Base-by-base conservation (phyloP, 2,888 invertebrate species). In the Amphipoea lucens region DNA sequence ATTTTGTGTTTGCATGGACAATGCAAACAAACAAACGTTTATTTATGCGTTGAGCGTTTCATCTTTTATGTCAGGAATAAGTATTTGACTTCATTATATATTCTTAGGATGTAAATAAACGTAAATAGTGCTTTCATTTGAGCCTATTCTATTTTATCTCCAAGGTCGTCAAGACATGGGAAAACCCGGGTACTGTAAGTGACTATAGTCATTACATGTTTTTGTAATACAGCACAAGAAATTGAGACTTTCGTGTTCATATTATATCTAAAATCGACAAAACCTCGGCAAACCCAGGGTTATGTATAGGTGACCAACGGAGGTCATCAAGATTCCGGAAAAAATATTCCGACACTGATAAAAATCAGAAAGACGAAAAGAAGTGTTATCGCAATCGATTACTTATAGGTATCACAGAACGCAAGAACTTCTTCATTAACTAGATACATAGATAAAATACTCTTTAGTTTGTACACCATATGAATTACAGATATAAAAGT, bases 31-130 rank as follows among this genome's bases (percentile, higher is more conserved):
- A 76, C 48, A 48, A 20, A 62, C n/a, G 20, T 51, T 72, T 54
- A 7, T 71, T 68, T 57, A 29, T 73, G 17, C 14, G 54, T 40
- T 51, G 0, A 12, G 12, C 23, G 45, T 82, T 74, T 81, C 62
- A 81, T 70, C n/a, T 79, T 69, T 73, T 69, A 85, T 60, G 45
- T 2, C 57, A 20, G 14, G 11, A 57, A 65, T 83, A 60, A 60
- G 9, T 9, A 40, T 3, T 67, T 67, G 60, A 74, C 66, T 60
- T 60, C 23, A 60, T 81, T 66, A 65, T 40, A 17, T n/a, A 66
- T 60, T 66, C 23, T 54, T 71, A 45, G 23, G 6, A 71, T 45
- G n/a, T 54, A 14, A 51, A 69, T 23, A 62, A 20, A 36, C 12
- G 42, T 40, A 20, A 45, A 36, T 11, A 20, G 42, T 51, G 51